phyloP scores from a whole-genome alignment of 2,113 vertebrate genomes.

The Amphilophus citrinellus region DNA sequence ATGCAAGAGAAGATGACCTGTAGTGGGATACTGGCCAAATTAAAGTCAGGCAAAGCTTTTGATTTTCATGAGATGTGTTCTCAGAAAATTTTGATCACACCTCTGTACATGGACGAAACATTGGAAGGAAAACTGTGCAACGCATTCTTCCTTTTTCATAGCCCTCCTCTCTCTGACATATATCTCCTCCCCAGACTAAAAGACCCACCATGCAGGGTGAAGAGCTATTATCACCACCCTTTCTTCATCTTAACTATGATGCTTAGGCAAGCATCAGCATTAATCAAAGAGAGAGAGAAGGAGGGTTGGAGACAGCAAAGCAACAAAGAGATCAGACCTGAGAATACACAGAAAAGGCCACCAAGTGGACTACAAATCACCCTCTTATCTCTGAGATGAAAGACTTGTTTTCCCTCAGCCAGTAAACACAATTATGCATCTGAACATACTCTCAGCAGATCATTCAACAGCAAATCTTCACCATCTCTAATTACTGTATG shows the following conservation, averaged over 20 bases:
- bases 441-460: constrained; percentile 66
- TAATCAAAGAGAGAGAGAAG: constrained; percentile 46
- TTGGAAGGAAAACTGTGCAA: not conserved
- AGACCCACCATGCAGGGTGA: constrained; percentile 26
- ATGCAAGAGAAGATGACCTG: not conserved
- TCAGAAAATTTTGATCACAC: not conserved
- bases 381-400: constrained; percentile 75
- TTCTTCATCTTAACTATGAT: constrained; percentile 67
- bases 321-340: constrained; percentile 61
- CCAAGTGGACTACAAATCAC: constrained; percentile 66
- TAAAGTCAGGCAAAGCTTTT: too few relatives aligned
- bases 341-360: constrained; percentile 58
- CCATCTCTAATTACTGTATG: constrained; percentile 67
- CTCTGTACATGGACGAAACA: not conserved
- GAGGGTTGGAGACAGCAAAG: constrained; percentile 22
- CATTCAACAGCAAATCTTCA: constrained; percentile 67
- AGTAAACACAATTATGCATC: constrained; percentile 76
- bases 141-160: not conserved
- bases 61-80: too few relatives aligned
- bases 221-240: constrained; percentile 64
- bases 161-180: constrained; percentile 3
- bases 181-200: constrained; percentile 30
- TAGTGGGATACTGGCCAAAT: not conserved
- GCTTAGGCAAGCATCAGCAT: constrained; percentile 55
- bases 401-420: constrained; percentile 65